Conservation (phyloP, 1,140 invertebrate species). For the Zeugodacus cucurbitae region DNA sequence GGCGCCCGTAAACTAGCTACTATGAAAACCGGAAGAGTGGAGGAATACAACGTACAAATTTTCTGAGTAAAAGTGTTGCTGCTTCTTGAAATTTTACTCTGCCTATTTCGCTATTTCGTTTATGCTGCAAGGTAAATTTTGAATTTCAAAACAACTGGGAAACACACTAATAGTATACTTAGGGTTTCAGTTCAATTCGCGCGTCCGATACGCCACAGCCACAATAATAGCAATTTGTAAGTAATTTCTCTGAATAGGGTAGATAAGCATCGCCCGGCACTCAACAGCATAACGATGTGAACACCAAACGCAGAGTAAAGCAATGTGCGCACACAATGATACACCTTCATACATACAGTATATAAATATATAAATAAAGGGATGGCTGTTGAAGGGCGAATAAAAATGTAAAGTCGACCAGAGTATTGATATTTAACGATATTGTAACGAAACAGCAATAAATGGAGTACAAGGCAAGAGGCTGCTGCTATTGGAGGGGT, state of each 20-base stretch:
- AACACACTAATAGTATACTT: neutral
- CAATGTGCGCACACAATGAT: neutral
- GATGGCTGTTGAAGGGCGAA: neutral
- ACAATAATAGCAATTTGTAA: conserved; percentile 21
- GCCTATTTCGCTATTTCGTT: neutral
- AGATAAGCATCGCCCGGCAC: conserved; percentile 9
- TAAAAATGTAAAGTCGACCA: neutral
- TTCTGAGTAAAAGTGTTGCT: neutral
- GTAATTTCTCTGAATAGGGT: neutral
- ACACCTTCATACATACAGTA: no score
- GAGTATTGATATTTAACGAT: neutral
- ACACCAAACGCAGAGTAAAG: neutral
- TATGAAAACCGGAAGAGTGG: no score
- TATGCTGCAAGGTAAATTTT: neutral
- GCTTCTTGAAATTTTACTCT: neutral
- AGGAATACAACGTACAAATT: no score
- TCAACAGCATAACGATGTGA: neutral
- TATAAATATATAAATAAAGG: neutral
- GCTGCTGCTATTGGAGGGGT: neutral
- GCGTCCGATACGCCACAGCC: neutral
- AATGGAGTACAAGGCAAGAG: neutral
- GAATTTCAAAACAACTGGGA: neutral
- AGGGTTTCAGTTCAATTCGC: neutral
- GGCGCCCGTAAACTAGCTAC: no score
- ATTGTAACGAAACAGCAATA: neutral